These are phyloP conservation scores for Harpagifer antarcticus DNA, from an alignment of 2,797 vertebrate genomes.

Conservation along the genomic window DNA sequence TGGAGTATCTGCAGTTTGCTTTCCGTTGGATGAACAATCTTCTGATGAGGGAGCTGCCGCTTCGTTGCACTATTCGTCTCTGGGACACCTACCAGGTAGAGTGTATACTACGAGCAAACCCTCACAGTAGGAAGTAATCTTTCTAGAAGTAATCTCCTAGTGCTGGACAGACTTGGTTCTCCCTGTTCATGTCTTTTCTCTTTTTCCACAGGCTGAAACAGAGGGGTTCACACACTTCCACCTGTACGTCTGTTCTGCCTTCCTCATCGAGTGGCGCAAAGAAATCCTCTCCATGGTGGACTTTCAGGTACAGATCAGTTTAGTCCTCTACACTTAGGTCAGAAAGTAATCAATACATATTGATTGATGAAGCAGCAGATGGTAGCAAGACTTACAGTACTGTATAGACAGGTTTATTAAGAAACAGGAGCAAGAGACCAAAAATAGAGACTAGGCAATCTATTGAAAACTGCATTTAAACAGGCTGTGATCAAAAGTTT, in stretches of 20 bases:
- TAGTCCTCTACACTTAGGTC: not conserved
- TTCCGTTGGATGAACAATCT: conserved; percentile 99
- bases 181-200: not conserved
- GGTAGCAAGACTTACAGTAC: not conserved
- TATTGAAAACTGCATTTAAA: too few species aligned
- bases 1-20: conserved; percentile 98
- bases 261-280: conserved; percentile 98
- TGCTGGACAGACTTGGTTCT: not conserved
- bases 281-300: conserved; percentile 97
- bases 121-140: not conserved
- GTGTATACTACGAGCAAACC: not conserved
- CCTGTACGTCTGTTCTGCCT: conserved; percentile 97
- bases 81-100: conserved; percentile 99
- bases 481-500: too few species aligned
- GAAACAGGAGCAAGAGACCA: too few species aligned
- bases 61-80: conserved; percentile 96
- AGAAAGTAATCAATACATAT: not conserved
- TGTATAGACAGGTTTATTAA: not conserved
- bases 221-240: conserved; percentile 99
- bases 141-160: not conserved
- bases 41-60: conserved; percentile 96
- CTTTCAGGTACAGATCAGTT: conserved; percentile 90
- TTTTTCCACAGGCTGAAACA: conserved; percentile 89
- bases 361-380: not conserved
- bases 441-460: too few species aligned